A percentile compares a stretch with the other conserved stretches of the same genome.
Evolutionary conservation across 2,888 invertebrate genomes (phyloP).

Genomic region (Nomada fabriciana): DNA sequence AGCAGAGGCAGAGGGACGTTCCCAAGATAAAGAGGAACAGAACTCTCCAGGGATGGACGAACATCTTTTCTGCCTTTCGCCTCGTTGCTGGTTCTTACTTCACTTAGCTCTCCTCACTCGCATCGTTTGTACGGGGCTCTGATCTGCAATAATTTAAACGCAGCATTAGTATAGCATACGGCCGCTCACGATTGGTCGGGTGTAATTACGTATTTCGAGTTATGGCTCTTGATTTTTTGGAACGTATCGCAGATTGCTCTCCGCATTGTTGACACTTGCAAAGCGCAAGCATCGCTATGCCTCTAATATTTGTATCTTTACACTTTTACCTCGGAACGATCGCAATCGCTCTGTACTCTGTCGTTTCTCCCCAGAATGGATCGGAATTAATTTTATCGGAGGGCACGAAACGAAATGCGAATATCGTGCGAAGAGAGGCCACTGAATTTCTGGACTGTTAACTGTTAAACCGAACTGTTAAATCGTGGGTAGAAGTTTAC

Average conservation of each 20-base stretch:
- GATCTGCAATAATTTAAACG: conserved; percentile 54
- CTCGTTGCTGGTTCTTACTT: conserved; percentile 36
- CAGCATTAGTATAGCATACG: background rate
- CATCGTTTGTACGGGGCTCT: conserved; percentile 58
- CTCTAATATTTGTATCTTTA: no score
- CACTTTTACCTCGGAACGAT: no score
- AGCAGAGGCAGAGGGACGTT: conserved; percentile 68
- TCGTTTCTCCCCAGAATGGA: no score
- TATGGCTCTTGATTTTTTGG: background rate
- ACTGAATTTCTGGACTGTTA: no score
- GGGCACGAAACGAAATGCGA: no score
- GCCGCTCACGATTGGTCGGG: background rate
- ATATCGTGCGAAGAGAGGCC: no score
- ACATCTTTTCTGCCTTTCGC: conserved; percentile 74
- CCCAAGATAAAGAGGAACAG: conserved; percentile 74
- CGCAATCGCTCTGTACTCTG: no score
- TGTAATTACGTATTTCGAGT: background rate
- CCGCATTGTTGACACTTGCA: conserved; percentile 5
- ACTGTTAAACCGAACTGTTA: no score
- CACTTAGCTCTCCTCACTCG: conserved; percentile 59
- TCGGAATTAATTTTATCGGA: no score
- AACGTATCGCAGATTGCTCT: background rate
- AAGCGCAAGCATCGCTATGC: no score
- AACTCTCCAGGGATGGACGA: conserved; percentile 66
- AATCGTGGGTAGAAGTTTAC: conserved; percentile 59